These are phyloP conservation scores for Aphelenchoides avenae DNA, from an alignment of 1,140 invertebrate species.

Conservation along the genomic window DNA sequence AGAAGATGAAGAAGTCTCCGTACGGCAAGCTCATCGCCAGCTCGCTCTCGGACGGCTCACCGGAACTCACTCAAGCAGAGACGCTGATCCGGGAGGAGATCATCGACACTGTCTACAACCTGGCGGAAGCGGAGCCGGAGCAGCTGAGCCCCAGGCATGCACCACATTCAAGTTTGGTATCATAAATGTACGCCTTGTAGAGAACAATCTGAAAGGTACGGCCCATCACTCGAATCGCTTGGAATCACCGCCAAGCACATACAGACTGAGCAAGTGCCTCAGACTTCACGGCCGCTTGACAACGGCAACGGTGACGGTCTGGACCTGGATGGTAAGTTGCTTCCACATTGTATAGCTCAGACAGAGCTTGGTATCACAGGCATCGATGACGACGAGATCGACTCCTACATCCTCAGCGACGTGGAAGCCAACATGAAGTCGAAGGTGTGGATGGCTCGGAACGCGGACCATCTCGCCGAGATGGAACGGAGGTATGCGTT, in stretches of 20 bases:
- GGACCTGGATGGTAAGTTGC: slow-evolving; percentile 44
- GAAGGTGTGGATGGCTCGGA: slow-evolving; percentile 52
- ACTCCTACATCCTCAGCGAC: slow-evolving; percentile 51
- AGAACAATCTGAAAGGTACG: slow-evolving; percentile 16
- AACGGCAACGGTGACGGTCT: slow-evolving; percentile 37
- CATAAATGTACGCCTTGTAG: slow-evolving; percentile 1
- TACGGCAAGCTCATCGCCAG: slow-evolving; percentile 45
- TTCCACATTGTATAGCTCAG: background rate
- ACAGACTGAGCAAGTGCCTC: background rate
- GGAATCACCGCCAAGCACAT: too few relatives aligned
- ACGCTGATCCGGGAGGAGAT: slow-evolving; percentile 34
- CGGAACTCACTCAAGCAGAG: slow-evolving; percentile 30
- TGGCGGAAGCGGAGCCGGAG: slow-evolving; percentile 20
- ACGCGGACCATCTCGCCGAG: slow-evolving; percentile 42
- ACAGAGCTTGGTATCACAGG: slow-evolving; percentile 16
- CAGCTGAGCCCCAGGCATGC: background rate
- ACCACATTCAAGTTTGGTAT: background rate
- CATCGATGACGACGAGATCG: slow-evolving; percentile 56
- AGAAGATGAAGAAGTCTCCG: slow-evolving; percentile 45
- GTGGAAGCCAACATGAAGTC: slow-evolving; percentile 46
- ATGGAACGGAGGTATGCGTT: slow-evolving; percentile 43
- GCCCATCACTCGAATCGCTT: slow-evolving; percentile 44
- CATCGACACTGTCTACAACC: slow-evolving; percentile 41
- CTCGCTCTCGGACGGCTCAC: slow-evolving; percentile 19
- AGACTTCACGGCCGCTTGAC: background rate